Percentiles rank a stretch among this genome's conserved stretches.
phyloP scores from a whole-genome alignment of 2,888 invertebrate genomes.

The Thalpophila matura region DNA sequence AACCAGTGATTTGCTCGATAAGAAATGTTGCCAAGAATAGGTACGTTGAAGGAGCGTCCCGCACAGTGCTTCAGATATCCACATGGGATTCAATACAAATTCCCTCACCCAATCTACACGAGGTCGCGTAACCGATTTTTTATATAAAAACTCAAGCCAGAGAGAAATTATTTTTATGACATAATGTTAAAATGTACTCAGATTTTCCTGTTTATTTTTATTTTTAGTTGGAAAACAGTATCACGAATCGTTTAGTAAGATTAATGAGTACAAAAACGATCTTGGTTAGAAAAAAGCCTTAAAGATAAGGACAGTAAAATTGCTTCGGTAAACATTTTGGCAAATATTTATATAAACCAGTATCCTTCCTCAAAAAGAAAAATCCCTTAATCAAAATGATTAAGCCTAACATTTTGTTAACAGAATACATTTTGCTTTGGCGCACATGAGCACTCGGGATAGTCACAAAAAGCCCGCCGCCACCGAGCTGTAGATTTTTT shows the following conservation, averaged over 20 bases:
- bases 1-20: conserved; percentile 12
- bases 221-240: conserved; percentile 21
- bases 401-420: neutral
- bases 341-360: conserved; percentile 25
- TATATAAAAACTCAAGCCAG: conserved; percentile 63
- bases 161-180: conserved; percentile 43
- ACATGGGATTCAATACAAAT: conserved; percentile 72
- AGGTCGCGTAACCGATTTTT: conserved; percentile 70
- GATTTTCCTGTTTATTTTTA: conserved; percentile 37
- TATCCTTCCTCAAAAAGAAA: too few species aligned
- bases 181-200: conserved; percentile 32
- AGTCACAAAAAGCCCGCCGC: too few species aligned
- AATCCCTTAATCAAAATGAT: neutral
- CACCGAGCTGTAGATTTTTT: too few species aligned
- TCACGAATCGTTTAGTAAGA: conserved; percentile 26
- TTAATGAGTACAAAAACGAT: conserved; percentile 46
- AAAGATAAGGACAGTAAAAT: conserved; percentile 36
- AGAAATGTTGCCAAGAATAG: conserved; percentile 24
- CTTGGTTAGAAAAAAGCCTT: conserved; percentile 15
- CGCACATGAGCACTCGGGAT: too few species aligned
- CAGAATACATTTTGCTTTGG: too few species aligned
- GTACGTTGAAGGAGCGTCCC: conserved; percentile 30
- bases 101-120: conserved; percentile 77
- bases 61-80: conserved; percentile 52
- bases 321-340: conserved; percentile 29